Base-by-base conservation (phyloP, 2,113 vertebrate genomes). In the Siniperca knerii region DNA sequence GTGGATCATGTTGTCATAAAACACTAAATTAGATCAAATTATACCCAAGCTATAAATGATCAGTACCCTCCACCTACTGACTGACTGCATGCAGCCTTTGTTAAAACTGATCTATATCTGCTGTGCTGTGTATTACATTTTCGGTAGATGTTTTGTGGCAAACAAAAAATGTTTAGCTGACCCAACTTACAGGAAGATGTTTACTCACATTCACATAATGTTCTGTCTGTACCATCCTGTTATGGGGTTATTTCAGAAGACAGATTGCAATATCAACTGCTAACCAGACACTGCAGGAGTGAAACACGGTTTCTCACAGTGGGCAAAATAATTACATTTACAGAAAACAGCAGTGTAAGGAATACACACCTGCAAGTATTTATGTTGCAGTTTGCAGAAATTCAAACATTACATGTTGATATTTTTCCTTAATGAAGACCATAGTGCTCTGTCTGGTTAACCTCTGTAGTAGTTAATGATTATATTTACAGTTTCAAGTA, bases 201-300 rank as follows among this genome's bases (percentile, higher is more conserved):
- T 77, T 25, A 20, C 60, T 58, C 40, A 11, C 23, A 71, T 50
- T 40, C 58, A 40, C 40, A 54, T 29, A 50, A 33, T 50, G 42
- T 52, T 57, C 40, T 48, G 40, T 48, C 48, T 42, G 42, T 18
- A 79, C 35, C 12, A 8, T 60, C 8, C 42, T 74, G 33, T 44
- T 62, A 46, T 64, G 71, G 58, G 66, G 35, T 65, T 66, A 42
- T 78, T 75, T 66, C 37, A 44, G 33, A 70, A 75, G n/a, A 82
- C 58, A 46, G 70, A 55, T 78, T 71, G 54, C 52, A 75, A 77
- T 67, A 37, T 77, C 61, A 44, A 61, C 54, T 50, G 15, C 70
- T n/a, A 69, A 69, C 25, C 72, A 72, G 35, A 73, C n/a, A 37
- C 40, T 33, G 67, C n/a, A 50, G 55, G 4, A 81, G 29, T 69